A percentile compares a stretch with the other conserved stretches of the same genome.
Evolutionary conservation across 2,113 vertebrate species (phyloP).

Genomic region (Panthera tigris): DNA sequence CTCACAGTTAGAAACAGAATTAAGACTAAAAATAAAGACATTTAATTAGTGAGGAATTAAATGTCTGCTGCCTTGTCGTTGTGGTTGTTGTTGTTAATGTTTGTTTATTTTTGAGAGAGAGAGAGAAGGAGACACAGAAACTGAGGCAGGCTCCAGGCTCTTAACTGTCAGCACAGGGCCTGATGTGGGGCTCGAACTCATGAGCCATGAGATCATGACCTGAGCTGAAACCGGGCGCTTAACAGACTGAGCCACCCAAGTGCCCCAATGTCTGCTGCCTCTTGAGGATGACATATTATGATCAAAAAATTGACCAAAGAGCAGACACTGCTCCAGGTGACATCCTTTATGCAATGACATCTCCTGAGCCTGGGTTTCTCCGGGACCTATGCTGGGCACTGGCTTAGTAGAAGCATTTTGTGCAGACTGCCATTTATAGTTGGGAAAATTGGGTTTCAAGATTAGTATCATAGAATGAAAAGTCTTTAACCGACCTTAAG

Average conservation of each 20-base stretch:
- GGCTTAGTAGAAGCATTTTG: background rate
- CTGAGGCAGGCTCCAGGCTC: too few species aligned
- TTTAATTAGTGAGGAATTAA: too few species aligned
- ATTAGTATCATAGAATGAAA: background rate
- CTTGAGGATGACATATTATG: background rate
- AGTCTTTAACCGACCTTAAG: background rate
- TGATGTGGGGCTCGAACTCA: too few species aligned
- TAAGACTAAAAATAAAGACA: background rate
- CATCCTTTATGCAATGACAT: accelerated
- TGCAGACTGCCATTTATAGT: accelerated
- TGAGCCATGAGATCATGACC: too few species aligned
- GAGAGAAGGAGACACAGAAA: too few species aligned
- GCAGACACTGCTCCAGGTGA: too few species aligned
- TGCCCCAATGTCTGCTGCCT: background rate
- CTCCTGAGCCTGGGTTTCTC: background rate
- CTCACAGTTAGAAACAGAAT: background rate
- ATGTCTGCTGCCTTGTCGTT: background rate
- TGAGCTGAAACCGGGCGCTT: too few species aligned
- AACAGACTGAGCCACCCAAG: too few species aligned
- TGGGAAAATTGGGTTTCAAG: background rate
- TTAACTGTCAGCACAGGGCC: too few species aligned
- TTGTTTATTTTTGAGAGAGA: too few species aligned
- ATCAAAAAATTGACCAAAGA: background rate
- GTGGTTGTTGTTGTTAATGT: too few species aligned
- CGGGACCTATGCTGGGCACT: accelerated